These are phyloP conservation scores for Sebastes oblongus DNA, from an alignment of 2,797 vertebrate species.

Conservation along the genomic window DNA sequence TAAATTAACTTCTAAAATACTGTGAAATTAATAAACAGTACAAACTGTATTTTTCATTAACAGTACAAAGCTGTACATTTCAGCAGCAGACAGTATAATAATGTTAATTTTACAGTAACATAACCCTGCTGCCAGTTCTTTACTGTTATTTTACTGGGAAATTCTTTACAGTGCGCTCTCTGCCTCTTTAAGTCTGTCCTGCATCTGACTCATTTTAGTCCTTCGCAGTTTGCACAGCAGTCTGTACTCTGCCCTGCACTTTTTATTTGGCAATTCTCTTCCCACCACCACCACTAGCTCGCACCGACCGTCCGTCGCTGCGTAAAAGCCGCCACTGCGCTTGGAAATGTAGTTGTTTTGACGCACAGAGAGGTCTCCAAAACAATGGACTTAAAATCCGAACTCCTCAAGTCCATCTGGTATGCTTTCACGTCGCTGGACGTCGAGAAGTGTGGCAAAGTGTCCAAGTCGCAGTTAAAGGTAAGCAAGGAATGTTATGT, in stretches of 20 bases:
- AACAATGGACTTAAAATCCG: conserved; percentile 89
- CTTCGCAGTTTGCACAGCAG: conserved; percentile 9
- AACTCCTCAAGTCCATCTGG: conserved; percentile 97
- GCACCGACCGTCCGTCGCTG: conserved; percentile 8
- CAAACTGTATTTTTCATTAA: too few relatives aligned
- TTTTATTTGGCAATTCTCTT: conserved; percentile 36
- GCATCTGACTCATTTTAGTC: conserved; percentile 39
- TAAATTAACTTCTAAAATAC: too few relatives aligned
- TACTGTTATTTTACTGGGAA: too few relatives aligned
- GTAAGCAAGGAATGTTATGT: conserved; percentile 69
- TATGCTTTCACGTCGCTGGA: conserved; percentile 97
- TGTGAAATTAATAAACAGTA: too few relatives aligned
- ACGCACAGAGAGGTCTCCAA: conserved; percentile 35
- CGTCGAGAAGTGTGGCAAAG: conserved; percentile 93
- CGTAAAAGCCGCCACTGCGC: conserved; percentile 48
- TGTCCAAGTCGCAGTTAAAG: conserved; percentile 98
- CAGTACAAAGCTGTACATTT: too few relatives aligned
- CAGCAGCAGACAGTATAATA: too few relatives aligned
- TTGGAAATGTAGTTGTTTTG: conserved; percentile 59
- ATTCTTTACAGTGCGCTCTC: too few relatives aligned
- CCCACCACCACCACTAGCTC: neutral
- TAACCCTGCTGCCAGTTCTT: too few relatives aligned
- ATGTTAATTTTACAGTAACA: too few relatives aligned
- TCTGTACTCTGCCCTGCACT: conserved; percentile 53
- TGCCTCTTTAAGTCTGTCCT: conserved; percentile 25